Base-by-base conservation (phyloP, 2,888 invertebrate species). In the Leucoptera coffeella region DNA sequence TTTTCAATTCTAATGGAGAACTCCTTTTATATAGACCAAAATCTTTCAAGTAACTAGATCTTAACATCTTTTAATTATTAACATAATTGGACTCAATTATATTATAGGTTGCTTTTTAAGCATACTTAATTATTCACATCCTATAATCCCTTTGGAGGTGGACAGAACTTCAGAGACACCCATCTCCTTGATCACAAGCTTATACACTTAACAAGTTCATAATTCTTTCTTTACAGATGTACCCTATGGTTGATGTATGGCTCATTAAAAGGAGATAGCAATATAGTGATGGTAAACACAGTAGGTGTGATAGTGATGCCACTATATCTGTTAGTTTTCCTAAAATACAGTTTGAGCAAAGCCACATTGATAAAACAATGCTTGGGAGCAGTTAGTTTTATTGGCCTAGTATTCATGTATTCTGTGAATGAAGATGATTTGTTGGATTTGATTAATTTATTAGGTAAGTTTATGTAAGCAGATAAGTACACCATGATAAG, bases 191-290 rank as follows among this genome's bases (percentile, higher is more conserved):
- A 19, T 19, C 19, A 19, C 8, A n/a, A n/a, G 8, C 19, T 3
- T 19, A 19, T 10, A 19, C 3, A 10, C 10, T 19, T 3, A 22
- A 10, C 11, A 4, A 11, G 11, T 11, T 11, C 2, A 2, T 10
- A 22, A 14, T 17, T 15, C 3, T 14, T 20, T 25, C 13, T 25
- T 69, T 74, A 30, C 64, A 86, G 86, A 34, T 80, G 82, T 42
- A 77, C 77, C 37, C 60, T 89, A 29, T 91, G 91, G 91, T 54
- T 89, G 15, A 65, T 82, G 25, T 92, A 92, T 59, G 90, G 89
- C 15, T 59, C 82, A 34, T 53, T 83, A 29, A 85, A 85, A 40
- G 56, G 72, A 35, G 89, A 91, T 45, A 59, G 61, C 27, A 82
- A 81, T 30, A 73, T 91, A 37, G 71, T 84, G 27, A 54, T 82